A percentile compares a stretch with the other conserved stretches of the same genome.
These are phyloP conservation scores for Proteles cristata DNA, from an alignment of 2,113 vertebrate species.

Conservation along the genomic window DNA sequence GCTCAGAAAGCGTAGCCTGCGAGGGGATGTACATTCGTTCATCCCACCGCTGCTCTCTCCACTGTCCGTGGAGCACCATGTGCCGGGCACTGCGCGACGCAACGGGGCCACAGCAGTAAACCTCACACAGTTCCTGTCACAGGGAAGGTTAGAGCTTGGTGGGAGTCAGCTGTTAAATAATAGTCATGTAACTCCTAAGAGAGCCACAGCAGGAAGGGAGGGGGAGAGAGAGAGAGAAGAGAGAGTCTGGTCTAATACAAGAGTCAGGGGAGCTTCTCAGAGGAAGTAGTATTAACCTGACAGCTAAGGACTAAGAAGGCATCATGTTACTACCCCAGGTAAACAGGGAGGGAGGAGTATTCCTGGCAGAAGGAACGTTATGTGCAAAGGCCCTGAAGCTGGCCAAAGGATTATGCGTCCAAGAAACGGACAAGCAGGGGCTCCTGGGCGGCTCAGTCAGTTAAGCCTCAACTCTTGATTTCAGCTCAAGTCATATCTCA, in stretches of 20 bases:
- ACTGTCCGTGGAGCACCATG: accelerated
- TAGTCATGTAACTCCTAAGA: neutral
- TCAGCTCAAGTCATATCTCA: too few relatives aligned
- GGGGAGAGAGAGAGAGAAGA: too few relatives aligned
- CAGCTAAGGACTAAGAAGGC: neutral
- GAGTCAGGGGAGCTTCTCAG: neutral
- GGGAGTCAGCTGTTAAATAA: neutral
- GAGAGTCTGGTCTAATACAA: neutral
- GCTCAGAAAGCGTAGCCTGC: neutral
- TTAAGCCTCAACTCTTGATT: too few relatives aligned
- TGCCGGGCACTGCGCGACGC: neutral
- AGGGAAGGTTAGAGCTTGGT: neutral
- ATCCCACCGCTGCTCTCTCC: neutral
- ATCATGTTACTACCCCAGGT: too few relatives aligned
- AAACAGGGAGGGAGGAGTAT: too few relatives aligned
- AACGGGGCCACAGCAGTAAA: neutral
- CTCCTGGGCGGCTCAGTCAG: neutral
- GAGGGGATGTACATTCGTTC: neutral
- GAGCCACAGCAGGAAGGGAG: accelerated
- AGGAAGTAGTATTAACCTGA: neutral
- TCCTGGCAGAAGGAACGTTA: neutral
- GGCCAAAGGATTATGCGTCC: neutral
- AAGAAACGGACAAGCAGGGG: neutral
- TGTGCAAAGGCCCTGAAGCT: neutral
- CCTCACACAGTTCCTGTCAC: neutral